Base-by-base conservation (phyloP, 2,888 invertebrate species). In the Ecliptopera silaceata region DNA sequence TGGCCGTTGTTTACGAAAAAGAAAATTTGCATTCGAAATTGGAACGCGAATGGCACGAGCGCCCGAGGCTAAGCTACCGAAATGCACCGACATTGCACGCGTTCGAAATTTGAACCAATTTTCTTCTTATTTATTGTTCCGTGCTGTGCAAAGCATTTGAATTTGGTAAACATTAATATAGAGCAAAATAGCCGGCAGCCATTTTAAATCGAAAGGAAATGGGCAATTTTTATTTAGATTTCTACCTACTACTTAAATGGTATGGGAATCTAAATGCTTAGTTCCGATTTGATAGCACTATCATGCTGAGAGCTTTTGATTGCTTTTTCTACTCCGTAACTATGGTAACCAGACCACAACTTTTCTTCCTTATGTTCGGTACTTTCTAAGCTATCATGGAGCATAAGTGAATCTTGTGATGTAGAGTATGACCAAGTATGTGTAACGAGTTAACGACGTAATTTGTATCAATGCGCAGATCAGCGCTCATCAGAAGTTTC, bases 1-100 rank as follows among this genome's bases (percentile, higher is more conserved):
- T n/a, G 64, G 61, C 63, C 64, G 69, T 77, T 74, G 75, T 78
- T 80, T 78, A 78, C 75, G 69, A 67, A 77, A 81, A 80, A 72
- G 68, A 70, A 78, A 84, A 88, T 88, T 89, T 84, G 84, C 87
- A 88, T 88, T 79, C 70, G 70, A 88, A 89, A 90, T 90, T 88
- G 83, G 84, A 84, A 79, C 87, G 79, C 75, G 82, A 81, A 77
- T 72, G 80, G 84, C 90, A 89, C 89, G 88, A 84, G 84, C 81
- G 87, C 89, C 85, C 61, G 74, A 63, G 87, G 88, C 84, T 64
- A 70, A 74, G 89, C 89, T 88, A 88, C 90, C 76, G 85, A 81
- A 64, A 56, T 59, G 68, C 56, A 54, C 70, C 71, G 70, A 70
- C 72, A 72, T 69, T 68, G 72, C 77, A 74, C 76, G 72, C 77